These are phyloP conservation scores for Gymnarchus niloticus DNA, from an alignment of 2,113 vertebrate genomes.

Conservation along the genomic window DNA sequence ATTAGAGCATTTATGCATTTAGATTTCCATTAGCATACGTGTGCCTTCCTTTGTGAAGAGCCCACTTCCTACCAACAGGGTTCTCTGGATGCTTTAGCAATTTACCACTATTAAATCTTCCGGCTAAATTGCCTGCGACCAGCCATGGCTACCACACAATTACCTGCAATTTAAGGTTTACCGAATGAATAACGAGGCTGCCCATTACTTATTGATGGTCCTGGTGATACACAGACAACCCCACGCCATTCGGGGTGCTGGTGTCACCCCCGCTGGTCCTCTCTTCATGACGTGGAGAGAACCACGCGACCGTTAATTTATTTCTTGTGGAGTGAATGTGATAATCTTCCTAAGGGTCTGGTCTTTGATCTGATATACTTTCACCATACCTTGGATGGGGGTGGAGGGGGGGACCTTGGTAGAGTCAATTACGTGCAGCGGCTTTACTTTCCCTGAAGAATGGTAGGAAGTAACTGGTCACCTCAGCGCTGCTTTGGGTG, in stretches of 20 bases:
- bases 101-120: conserved; percentile 37
- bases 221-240: background rate
- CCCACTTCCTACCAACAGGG: conserved; percentile 36
- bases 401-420: background rate
- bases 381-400: background rate
- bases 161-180: conserved; percentile 32
- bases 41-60: conserved; percentile 40
- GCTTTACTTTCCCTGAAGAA: background rate
- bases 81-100: conserved; percentile 36
- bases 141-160: conserved; percentile 27
- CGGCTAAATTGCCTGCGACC: conserved; percentile 22
- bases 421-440: too few relatives aligned
- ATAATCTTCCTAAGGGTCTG: background rate
- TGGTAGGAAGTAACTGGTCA: background rate
- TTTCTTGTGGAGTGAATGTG: background rate
- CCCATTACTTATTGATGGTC: conserved; percentile 25
- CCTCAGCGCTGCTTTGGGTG: background rate
- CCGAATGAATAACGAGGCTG: conserved; percentile 20
- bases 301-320: background rate
- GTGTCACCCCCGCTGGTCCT: conserved; percentile 4
- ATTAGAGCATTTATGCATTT: conserved; percentile 54
- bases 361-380: background rate
- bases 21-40: conserved; percentile 50
- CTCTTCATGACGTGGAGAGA: background rate
- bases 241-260: background rate